phyloP scores from a whole-genome alignment of 2,113 vertebrate species.

The Hiodon alosoides region DNA sequence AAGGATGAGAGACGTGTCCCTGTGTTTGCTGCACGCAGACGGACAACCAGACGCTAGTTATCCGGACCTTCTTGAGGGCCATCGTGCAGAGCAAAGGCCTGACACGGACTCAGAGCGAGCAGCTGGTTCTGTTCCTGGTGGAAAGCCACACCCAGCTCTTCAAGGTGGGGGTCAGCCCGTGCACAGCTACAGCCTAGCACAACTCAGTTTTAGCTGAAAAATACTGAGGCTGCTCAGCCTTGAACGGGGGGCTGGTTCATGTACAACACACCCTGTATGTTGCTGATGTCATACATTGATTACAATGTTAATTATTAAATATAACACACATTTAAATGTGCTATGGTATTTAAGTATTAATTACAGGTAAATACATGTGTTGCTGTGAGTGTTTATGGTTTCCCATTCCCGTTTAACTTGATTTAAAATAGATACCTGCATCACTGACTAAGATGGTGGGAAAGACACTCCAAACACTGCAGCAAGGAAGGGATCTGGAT shows the following conservation, averaged over 20 bases:
- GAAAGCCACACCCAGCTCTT: constrained; percentile 65
- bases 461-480: constrained; percentile 63
- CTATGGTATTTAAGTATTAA: too few species aligned
- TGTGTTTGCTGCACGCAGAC: constrained; percentile 49
- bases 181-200: not conserved
- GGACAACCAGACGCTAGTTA: constrained; percentile 63
- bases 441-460: constrained; percentile 67
- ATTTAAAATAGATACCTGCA: constrained; percentile 56
- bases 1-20: not conserved
- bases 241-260: too few species aligned
- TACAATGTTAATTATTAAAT: too few species aligned
- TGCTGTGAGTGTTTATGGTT: too few species aligned
- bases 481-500: constrained; percentile 67
- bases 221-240: too few species aligned
- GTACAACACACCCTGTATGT: too few species aligned
- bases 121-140: constrained; percentile 68
- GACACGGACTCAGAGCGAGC: constrained; percentile 60
- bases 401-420: too few species aligned
- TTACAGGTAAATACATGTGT: too few species aligned
- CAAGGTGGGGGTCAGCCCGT: constrained; percentile 55
- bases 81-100: constrained; percentile 65
- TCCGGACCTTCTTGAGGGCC: constrained; percentile 69
- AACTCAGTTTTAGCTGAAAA: too few species aligned
- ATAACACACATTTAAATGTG: too few species aligned
- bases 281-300: too few species aligned